Conservation (phyloP, 2,113 vertebrate genomes). For the Brachionichthys hirsutus region DNA sequence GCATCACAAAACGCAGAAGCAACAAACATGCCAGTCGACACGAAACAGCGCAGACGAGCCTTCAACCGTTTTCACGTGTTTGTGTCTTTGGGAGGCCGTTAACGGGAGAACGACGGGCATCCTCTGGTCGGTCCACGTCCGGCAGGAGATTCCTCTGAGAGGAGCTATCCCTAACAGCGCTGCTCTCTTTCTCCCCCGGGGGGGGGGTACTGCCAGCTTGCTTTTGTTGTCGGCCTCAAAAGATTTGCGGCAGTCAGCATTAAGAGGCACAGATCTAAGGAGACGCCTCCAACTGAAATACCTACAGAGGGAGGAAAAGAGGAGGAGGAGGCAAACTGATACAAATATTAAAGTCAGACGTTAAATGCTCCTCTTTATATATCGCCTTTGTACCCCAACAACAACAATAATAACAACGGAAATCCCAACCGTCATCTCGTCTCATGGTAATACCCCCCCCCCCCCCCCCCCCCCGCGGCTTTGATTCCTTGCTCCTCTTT, state of each 20-base stretch:
- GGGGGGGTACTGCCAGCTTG: conserved; percentile 76
- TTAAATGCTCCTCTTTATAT: conserved; percentile 71
- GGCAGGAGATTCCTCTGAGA: conserved; percentile 70
- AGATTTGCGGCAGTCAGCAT: conserved; percentile 78
- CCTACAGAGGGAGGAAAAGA: conserved; percentile 66
- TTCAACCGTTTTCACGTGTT: conserved; percentile 19
- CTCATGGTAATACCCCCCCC: conserved; percentile 9
- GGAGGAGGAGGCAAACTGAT: conserved; percentile 53
- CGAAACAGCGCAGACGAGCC: neutral
- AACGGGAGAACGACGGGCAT: conserved; percentile 14
- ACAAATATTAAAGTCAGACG: conserved; percentile 68
- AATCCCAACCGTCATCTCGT: conserved; percentile 41
- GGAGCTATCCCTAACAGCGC: conserved; percentile 70
- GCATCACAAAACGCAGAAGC: conserved; percentile 25
- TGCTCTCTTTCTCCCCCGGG: conserved; percentile 71
- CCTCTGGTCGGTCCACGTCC: conserved; percentile 44
- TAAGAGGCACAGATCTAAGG: conserved; percentile 77
- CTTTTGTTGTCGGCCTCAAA: conserved; percentile 79
- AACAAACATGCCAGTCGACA: neutral
- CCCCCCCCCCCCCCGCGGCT: conserved; percentile 6
- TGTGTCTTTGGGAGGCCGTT: conserved; percentile 19
- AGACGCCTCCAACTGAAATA: conserved; percentile 73
- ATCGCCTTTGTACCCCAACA: conserved; percentile 63
- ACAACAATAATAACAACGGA: conserved; percentile 58
- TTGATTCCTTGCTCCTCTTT: conserved; percentile 42